Evolutionary conservation across 2,797 vertebrate genomes (phyloP).

Genomic region (Ataeniobius toweri): DNA sequence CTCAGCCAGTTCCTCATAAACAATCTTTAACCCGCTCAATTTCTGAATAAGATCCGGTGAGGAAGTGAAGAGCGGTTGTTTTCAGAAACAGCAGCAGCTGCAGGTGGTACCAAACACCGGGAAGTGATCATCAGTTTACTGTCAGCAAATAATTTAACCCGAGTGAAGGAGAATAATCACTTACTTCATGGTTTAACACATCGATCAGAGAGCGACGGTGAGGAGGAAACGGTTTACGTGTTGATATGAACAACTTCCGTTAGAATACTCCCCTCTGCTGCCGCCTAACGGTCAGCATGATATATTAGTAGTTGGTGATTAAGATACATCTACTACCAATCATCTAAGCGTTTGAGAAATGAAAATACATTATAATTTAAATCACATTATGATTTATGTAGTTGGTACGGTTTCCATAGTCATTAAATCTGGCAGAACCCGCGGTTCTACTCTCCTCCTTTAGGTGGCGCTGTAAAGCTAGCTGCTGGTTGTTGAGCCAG

Average conservation of each 20-base stretch:
- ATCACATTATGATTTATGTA: not conserved
- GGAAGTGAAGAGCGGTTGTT: not conserved
- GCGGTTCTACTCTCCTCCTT: not conserved
- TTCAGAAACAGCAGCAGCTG: not conserved
- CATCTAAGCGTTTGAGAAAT: not conserved
- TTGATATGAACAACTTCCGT: constrained; percentile 15
- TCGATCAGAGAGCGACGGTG: rapidly evolving
- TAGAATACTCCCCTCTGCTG: not conserved
- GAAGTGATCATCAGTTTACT: not conserved
- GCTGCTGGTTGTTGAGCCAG: not conserved
- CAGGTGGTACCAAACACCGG: not conserved
- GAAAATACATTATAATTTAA: not conserved
- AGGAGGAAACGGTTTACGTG: rapidly evolving
- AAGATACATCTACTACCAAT: not conserved
- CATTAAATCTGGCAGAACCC: not conserved
- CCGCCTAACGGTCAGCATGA: constrained; percentile 39
- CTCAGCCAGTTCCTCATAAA: not conserved
- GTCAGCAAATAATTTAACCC: not conserved
- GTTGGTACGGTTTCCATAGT: not conserved
- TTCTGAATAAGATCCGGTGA: not conserved
- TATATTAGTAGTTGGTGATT: not conserved
- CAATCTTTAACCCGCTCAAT: not conserved
- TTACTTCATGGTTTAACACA: constrained; percentile 62
- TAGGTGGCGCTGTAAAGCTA: constrained; percentile 13
- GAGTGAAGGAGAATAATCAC: constrained; percentile 6